phyloP scores from a whole-genome alignment of 2,888 invertebrate genomes.

The Pasiphila rectangulata region DNA sequence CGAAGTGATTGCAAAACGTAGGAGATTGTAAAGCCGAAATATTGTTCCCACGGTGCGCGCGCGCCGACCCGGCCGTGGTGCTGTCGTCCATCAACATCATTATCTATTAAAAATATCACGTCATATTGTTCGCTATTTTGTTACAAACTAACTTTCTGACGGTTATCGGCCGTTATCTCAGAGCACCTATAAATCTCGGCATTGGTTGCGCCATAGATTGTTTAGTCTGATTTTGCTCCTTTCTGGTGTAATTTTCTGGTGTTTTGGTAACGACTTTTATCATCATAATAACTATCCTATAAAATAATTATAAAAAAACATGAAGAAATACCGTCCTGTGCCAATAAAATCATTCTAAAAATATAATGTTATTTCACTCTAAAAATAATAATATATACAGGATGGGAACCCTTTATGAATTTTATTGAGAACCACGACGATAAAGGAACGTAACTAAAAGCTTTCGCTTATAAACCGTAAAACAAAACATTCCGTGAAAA shows the following conservation, averaged over 20 bases:
- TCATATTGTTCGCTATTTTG: conserved; percentile 79
- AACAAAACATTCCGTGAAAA: not conserved
- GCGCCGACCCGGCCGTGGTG: conserved; percentile 49
- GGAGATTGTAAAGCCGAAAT: conserved; percentile 68
- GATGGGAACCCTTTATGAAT: no score
- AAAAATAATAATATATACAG: no score
- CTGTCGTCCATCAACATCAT: conserved; percentile 78
- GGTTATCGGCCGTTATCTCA: conserved; percentile 67
- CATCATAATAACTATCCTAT: no score
- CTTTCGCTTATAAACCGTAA: no score
- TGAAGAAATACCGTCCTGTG: no score
- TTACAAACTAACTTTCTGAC: conserved; percentile 71
- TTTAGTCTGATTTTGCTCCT: conserved; percentile 30
- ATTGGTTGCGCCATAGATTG: conserved; percentile 61
- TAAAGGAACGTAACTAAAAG: no score
- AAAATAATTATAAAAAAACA: no score
- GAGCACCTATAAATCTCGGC: conserved; percentile 71
- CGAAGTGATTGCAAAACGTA: conserved; percentile 67
- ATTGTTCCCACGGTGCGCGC: conserved; percentile 74
- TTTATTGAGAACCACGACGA: no score
- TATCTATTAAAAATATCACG: conserved; percentile 80
- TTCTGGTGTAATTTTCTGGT: no score
- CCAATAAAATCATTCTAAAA: no score
- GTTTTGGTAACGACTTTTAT: no score
- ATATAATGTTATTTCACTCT: no score